Conservation (phyloP, 2,113 vertebrate genomes). For the Apus apus region DNA sequence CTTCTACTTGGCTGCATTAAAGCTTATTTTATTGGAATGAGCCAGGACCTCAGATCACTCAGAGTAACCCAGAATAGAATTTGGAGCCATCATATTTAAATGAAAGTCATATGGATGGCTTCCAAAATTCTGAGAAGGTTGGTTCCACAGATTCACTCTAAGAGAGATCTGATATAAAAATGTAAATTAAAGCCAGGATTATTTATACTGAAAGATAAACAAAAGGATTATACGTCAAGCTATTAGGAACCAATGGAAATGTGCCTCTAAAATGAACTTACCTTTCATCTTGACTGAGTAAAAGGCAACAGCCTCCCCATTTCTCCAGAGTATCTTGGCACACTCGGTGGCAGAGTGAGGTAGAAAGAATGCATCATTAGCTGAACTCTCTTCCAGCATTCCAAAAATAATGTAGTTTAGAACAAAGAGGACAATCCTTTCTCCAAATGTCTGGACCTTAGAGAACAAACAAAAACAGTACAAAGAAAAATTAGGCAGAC, state of each 20-base stretch:
- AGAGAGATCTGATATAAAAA: conserved; percentile 42
- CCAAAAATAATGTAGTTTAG: conserved; percentile 88
- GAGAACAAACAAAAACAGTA: conserved; percentile 42
- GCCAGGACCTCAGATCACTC: background rate
- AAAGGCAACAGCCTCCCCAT: conserved; percentile 86
- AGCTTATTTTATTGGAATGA: background rate
- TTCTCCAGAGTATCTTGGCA: conserved; percentile 89
- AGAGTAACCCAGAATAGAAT: background rate
- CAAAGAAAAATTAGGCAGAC: conserved; percentile 21
- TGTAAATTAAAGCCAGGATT: conserved; percentile 25
- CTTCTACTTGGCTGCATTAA: conserved; percentile 12
- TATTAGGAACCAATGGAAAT: background rate
- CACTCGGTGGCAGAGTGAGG: conserved; percentile 81
- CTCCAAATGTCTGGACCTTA: conserved; percentile 87
- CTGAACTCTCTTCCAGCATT: conserved; percentile 75
- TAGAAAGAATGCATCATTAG: conserved; percentile 82
- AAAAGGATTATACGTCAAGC: conserved; percentile 17
- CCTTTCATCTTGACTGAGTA: conserved; percentile 91
- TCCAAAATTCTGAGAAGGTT: conserved; percentile 31
- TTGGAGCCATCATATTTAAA: conserved; percentile 18
- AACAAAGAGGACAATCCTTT: conserved; percentile 90
- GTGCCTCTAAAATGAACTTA: conserved; percentile 43
- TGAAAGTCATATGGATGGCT: conserved; percentile 16
- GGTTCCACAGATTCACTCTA: conserved; percentile 16
- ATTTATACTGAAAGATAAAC: conserved; percentile 39